Base-by-base conservation (phyloP, 2,888 invertebrate species). In the Megaustenia siamemsis region DNA sequence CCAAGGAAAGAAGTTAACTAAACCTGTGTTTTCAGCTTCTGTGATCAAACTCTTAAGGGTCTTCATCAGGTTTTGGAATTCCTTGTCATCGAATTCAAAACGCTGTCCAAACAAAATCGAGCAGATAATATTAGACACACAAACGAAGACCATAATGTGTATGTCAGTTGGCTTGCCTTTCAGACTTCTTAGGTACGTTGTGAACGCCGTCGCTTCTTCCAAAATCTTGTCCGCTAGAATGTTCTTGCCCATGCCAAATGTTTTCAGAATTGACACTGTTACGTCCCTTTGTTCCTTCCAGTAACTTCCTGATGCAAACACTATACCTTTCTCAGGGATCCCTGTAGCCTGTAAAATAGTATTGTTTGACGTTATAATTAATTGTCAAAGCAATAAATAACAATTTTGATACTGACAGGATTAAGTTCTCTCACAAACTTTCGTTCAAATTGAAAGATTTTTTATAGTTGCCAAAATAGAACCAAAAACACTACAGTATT, bases 1-100 rank as follows among this genome's bases (percentile, higher is more conserved):
- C 35, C 69, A 53, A 12, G 82, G 82, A 32, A 82, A 5, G n/a
- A 77, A 53, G 49, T 49, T 49, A 18, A 82, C 45, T 0, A 73
- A 8, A 35, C 24, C 32, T 12, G 24, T n/a, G 24, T 21, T 76
- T 1, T 66, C 10, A 12, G 63, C 1, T 35, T 18, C 49, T 21
- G 38, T 18, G 24, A 6, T 5, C 6, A 53, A 43, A 28, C 12
- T 28, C 12, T n/a, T 45, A 0, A 60, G 4, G 18, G 18, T 12
- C 1, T 45, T 1, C 43, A 68, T 18, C 0, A 80, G 45, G 0
- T 32, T 15, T 1, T 45, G 32, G 1, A 68, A 68, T 0, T 43
- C n/a, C 24, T 63, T 40, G 28, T 80, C 68, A 1, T 80, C 68
- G 21, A 32, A 49, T 45, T 80, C 80, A 38, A 79, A 79, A 5